Percentiles rank a stretch among this genome's conserved stretches.
Evolutionary conservation across 2,797 vertebrate genomes (phyloP).

Genomic region (Echeneis naucrates): DNA sequence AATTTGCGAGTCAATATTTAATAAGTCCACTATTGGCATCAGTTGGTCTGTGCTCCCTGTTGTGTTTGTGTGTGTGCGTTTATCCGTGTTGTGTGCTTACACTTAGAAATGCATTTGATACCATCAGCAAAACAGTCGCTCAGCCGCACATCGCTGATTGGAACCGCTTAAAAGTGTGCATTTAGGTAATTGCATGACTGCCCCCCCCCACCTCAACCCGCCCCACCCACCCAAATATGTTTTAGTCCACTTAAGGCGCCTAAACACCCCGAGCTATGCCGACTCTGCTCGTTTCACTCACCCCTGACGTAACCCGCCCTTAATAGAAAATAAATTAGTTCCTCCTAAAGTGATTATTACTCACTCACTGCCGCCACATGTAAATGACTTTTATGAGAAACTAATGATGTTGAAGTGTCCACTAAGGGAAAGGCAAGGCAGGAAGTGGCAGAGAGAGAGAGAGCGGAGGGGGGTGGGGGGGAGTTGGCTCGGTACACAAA

Average conservation of each 20-base stretch:
- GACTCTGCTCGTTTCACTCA: constrained; percentile 76
- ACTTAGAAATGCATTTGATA: constrained; percentile 73
- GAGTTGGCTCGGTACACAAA: constrained; percentile 64
- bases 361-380: constrained; percentile 78
- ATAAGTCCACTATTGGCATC: neutral
- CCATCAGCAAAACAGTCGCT: constrained; percentile 79
- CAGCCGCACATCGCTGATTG: constrained; percentile 72
- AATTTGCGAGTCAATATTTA: constrained; percentile 5
- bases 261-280: constrained; percentile 67
- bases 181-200: constrained; percentile 82
- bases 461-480: constrained; percentile 1
- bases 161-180: constrained; percentile 81
- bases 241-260: constrained; percentile 77
- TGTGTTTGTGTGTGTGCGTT: constrained; percentile 25
- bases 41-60: constrained; percentile 5
- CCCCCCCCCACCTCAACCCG: no score
- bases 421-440: constrained; percentile 69
- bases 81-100: constrained; percentile 64
- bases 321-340: constrained; percentile 84
- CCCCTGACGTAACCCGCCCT: constrained; percentile 74
- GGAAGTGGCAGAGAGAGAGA: constrained; percentile 52
- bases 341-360: constrained; percentile 81
- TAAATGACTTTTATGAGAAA: constrained; percentile 84
- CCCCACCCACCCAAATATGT: constrained; percentile 69
- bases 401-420: constrained; percentile 79